Conservation (phyloP, 2,888 invertebrate genomes). For the Lasioglossum zephyrum region DNA sequence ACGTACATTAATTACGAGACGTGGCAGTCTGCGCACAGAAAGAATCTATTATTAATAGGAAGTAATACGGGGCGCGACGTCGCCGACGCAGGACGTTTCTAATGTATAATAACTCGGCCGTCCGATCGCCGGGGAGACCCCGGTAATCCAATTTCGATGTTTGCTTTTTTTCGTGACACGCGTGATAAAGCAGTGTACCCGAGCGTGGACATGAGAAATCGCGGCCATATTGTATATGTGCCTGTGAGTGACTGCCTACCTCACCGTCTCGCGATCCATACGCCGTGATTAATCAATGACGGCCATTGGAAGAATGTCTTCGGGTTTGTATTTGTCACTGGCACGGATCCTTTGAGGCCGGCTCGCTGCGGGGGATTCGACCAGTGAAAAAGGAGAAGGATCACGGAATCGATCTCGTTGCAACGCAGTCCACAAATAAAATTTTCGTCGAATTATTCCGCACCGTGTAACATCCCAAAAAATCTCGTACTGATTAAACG, state of each 20-base stretch:
- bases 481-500: neutral
- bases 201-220: slow-evolving; percentile 61
- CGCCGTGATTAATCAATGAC: slow-evolving; percentile 65
- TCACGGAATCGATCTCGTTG: slow-evolving; percentile 35
- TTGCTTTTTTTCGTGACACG: slow-evolving; percentile 50
- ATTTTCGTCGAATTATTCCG: neutral
- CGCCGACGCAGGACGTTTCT: slow-evolving; percentile 38
- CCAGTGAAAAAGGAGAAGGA: slow-evolving; percentile 46
- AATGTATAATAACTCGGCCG: slow-evolving; percentile 48
- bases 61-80: neutral
- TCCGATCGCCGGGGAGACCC: slow-evolving; percentile 14
- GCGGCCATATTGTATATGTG: slow-evolving; percentile 58
- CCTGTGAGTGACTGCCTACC: slow-evolving; percentile 60
- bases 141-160: slow-evolving; percentile 58
- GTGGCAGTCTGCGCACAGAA: slow-evolving; percentile 2
- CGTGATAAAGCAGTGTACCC: slow-evolving; percentile 55
- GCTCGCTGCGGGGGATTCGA: slow-evolving; percentile 24
- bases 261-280: slow-evolving; percentile 59
- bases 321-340: slow-evolving; percentile 81
- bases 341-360: slow-evolving; percentile 75
- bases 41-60: slow-evolving; percentile 45
- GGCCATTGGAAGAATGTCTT: slow-evolving; percentile 65
- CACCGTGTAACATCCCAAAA: neutral
- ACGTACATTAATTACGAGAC: slow-evolving; percentile 34
- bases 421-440: neutral